A percentile compares a stretch with the other conserved stretches of the same genome.
Conservation (phyloP, 1,140 invertebrate species). For the Aphaenogaster rudis region DNA sequence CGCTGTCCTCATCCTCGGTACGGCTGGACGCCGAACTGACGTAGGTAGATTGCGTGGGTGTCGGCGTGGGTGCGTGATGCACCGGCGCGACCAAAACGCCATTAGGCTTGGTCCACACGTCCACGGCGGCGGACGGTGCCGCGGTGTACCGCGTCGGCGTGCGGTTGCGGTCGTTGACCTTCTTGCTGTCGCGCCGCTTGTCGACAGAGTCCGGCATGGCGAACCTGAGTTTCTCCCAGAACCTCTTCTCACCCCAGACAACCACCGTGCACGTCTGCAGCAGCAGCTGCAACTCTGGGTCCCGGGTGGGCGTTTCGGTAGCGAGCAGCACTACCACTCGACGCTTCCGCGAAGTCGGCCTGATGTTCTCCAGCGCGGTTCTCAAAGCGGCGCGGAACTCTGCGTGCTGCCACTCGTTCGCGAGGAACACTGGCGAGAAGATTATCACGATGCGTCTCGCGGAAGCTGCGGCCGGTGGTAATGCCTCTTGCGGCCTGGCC, state of each 20-base stretch:
- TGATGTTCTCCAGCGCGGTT: constrained; percentile 91
- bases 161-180: constrained; percentile 81
- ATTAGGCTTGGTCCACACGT: constrained; percentile 75
- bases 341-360: constrained; percentile 89
- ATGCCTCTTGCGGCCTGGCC: constrained; percentile 90
- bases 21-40: constrained; percentile 89
- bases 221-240: constrained; percentile 96
- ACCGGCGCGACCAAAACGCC: constrained; percentile 83
- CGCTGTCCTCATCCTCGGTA: constrained; percentile 89
- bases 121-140: constrained; percentile 82
- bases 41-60: constrained; percentile 89
- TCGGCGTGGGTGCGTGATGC: constrained; percentile 87
- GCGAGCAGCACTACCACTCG: constrained; percentile 93
- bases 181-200: constrained; percentile 83
- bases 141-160: constrained; percentile 88
- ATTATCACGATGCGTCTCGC: constrained; percentile 91
- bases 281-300: constrained; percentile 93
- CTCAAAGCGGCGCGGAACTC: constrained; percentile 91
- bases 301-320: constrained; percentile 90
- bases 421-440: constrained; percentile 91
- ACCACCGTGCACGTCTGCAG: constrained; percentile 95
- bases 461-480: constrained; percentile 93
- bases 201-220: constrained; percentile 92
- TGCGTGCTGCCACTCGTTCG: constrained; percentile 91
- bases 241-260: constrained; percentile 94